Evolutionary conservation across 2,797 vertebrate species (phyloP).

Genomic region (Gymnocypris eckloni): DNA sequence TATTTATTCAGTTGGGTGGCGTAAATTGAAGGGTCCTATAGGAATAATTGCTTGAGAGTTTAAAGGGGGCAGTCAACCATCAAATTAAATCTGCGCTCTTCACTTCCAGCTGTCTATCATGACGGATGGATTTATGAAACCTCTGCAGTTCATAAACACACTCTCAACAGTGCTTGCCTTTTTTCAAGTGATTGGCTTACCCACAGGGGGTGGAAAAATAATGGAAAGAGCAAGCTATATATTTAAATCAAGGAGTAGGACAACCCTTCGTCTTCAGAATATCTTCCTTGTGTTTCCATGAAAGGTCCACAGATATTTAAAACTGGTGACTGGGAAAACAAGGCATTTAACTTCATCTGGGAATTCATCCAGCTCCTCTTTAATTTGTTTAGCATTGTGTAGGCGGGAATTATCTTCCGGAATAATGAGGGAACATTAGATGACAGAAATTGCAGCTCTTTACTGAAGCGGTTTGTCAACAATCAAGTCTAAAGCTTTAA

Average conservation of each 20-base stretch:
- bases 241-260: constrained; percentile 30
- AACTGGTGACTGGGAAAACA: constrained; percentile 3
- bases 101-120: constrained; percentile 78
- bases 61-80: constrained; percentile 75
- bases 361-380: constrained; percentile 30
- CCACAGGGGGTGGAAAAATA: constrained; percentile 30
- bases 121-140: constrained; percentile 70
- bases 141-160: constrained; percentile 54
- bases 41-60: constrained; percentile 70
- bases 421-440: constrained; percentile 41
- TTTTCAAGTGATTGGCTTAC: constrained; percentile 21
- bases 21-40: constrained; percentile 66
- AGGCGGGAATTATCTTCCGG: constrained; percentile 21
- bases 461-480: constrained; percentile 23
- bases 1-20: constrained; percentile 27
- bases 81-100: constrained; percentile 80
- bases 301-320: constrained; percentile 4
- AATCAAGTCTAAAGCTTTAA: constrained; percentile 12
- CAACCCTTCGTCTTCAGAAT: constrained; percentile 7
- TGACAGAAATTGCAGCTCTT: constrained; percentile 27
- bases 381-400: constrained; percentile 43
- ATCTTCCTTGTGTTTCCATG: constrained; percentile 1
- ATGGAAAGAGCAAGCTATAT: constrained; percentile 28
- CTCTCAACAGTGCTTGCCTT: constrained; percentile 27
- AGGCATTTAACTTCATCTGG: constrained; percentile 18